Evolutionary conservation across 1,140 invertebrate species (phyloP).

Genomic region (Bradysia coprophila): DNA sequence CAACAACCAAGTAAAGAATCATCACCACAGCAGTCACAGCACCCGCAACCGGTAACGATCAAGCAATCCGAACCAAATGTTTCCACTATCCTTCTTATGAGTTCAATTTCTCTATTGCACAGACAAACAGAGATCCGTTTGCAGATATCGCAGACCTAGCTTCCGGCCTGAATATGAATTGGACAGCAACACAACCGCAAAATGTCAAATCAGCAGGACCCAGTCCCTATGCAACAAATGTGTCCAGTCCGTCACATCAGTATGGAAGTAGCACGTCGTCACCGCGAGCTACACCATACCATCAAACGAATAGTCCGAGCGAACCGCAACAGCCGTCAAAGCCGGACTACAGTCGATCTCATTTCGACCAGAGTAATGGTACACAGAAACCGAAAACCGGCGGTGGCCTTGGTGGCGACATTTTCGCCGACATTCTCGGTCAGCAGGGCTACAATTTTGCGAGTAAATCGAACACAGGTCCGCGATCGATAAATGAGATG

Average conservation of each 20-base stretch:
- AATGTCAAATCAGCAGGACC: conserved; percentile 9
- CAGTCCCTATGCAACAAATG: conserved; percentile 21
- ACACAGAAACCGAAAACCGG: conserved; percentile 26
- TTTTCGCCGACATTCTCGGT: conserved; percentile 80
- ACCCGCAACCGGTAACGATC: background rate
- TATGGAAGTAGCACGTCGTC: conserved; percentile 11
- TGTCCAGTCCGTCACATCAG: conserved; percentile 28
- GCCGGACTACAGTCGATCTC: conserved; percentile 39
- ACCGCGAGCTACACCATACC: conserved; percentile 13
- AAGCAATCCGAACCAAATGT: too few relatives aligned
- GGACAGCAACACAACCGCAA: conserved; percentile 12
- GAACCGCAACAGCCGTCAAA: conserved; percentile 8
- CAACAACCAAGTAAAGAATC: conserved; percentile 20
- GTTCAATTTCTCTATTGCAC: too few relatives aligned
- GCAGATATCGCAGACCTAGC: conserved; percentile 31
- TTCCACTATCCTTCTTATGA: too few relatives aligned
- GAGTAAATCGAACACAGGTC: conserved; percentile 51
- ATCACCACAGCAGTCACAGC: conserved; percentile 10
- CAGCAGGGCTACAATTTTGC: conserved; percentile 74
- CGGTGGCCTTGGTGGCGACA: conserved; percentile 37
- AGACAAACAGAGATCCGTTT: conserved; percentile 27
- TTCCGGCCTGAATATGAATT: conserved; percentile 17
- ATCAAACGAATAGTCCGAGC: conserved; percentile 21
- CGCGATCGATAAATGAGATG: conserved; percentile 85
- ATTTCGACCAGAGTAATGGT: conserved; percentile 37